Evolutionary conservation across 1,140 invertebrate genomes (phyloP), one percentile per base, ranked within the genome.

Genomic region (Gonioctena quinquepunctata): DNA sequence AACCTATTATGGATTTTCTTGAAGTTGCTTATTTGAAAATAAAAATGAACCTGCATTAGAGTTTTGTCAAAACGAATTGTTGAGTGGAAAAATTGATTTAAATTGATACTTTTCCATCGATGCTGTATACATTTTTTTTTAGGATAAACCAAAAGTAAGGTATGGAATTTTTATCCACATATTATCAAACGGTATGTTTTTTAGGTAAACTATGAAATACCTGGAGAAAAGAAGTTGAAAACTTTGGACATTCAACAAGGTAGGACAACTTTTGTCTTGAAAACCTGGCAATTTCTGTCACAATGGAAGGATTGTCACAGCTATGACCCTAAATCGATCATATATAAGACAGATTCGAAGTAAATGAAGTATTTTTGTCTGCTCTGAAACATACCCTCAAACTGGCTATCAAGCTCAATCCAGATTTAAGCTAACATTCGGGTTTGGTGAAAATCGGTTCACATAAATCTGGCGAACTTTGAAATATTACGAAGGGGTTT

Each of bases 251-350:
- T 42, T 42, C n/a, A 42, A 42, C 33, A 42, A 42, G n/a, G 33
- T n/a, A n/a, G 33, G 0, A 13, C n/a, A 1, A 42, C 13, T 1
- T 42, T 42, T 19, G 96, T 94, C 79, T 83, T 96, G 1, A 85
- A 89, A 3, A 80, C 88, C 26, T 93, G 91, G n/a, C 81, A 84
- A 52, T 97, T 96, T 80, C 85, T 88, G 54, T 90, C 97, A 27
- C 86, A 87, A 42, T 90, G 94, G 7, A 88, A 88, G 70, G 91
- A 95, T 48, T 97, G 96, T 82, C 96, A 98, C 82, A 85, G 88
- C 68, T 96, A 95, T 83, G 84, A 86, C 7, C 82, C 81, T 75
- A 85, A 82, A 77, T 86, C 79, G 2, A 82, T 85, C 21, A 78
- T 73, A 3, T 86, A 83, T 77, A 82, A 81, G 69, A 88, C 79